A percentile compares a stretch with the other conserved stretches of the same genome.
Evolutionary conservation across 2,888 invertebrate species (phyloP).

Genomic region (Mimumesa dahlbomi): DNA sequence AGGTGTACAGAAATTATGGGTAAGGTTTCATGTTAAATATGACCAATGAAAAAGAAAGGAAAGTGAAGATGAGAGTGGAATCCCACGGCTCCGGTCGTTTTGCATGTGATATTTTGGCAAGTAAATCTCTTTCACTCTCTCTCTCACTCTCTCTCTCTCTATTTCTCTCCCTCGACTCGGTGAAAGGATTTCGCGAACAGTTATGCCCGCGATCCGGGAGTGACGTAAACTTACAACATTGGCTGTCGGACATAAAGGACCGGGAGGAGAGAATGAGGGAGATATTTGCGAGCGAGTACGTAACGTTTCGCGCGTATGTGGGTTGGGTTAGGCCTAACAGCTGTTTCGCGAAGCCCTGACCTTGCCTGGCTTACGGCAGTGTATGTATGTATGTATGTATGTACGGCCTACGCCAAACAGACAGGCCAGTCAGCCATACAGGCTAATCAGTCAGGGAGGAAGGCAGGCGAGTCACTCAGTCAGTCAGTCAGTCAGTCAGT

Average conservation of each 20-base stretch:
- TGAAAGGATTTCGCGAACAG: conserved; percentile 37
- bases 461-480: conserved; percentile 29
- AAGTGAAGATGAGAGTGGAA: conserved; percentile 12
- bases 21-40: too few species aligned
- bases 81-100: not conserved
- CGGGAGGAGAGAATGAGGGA: conserved; percentile 17
- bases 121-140: not conserved
- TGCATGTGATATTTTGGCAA: too few species aligned
- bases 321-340: conserved; percentile 69
- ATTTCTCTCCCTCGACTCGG: not conserved
- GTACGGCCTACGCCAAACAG: conserved; percentile 66
- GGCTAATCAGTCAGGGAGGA: conserved; percentile 37
- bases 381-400: too few species aligned
- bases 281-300: conserved; percentile 46
- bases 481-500: conserved; percentile 42
- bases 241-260: conserved; percentile 38
- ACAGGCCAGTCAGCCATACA: conserved; percentile 54
- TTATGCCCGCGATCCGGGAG: conserved; percentile 18
- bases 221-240: conserved; percentile 24
- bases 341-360: conserved; percentile 76
- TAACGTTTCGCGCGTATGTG: conserved; percentile 57
- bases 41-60: too few species aligned
- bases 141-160: not conserved
- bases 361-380: conserved; percentile 63
- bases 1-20: too few species aligned